phyloP scores from a whole-genome alignment of 2,113 vertebrate species.

The Arizona elegans region DNA sequence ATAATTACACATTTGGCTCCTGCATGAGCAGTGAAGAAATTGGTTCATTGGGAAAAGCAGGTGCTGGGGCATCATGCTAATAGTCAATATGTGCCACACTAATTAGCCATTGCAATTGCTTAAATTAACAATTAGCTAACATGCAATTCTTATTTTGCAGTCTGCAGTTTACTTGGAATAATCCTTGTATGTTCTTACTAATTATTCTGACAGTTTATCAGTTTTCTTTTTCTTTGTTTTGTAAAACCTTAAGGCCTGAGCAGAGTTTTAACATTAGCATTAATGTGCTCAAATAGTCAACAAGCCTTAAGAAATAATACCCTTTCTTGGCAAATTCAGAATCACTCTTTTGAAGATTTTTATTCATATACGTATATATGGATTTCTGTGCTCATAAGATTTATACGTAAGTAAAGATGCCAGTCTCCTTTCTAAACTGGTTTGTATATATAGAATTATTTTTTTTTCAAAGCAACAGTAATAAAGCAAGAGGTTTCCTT shows the following conservation, averaged over 20 bases:
- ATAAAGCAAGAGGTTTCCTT: conserved; percentile 17
- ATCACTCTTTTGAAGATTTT: conserved; percentile 65
- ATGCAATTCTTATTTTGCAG: conserved; percentile 95
- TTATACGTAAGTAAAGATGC: conserved; percentile 43
- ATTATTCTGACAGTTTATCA: conserved; percentile 87
- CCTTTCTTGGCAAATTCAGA: conserved; percentile 75
- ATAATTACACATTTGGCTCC: conserved; percentile 99
- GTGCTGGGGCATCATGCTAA: conserved; percentile 99
- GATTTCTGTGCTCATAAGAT: conserved; percentile 46
- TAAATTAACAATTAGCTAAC: conserved; percentile 99
- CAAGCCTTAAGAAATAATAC: conserved; percentile 76
- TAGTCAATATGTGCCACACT: conserved; percentile 94
- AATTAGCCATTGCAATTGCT: conserved; percentile 97
- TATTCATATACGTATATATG: conserved; percentile 69
- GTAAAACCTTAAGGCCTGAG: conserved; percentile 69
- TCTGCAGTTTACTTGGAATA: conserved; percentile 90
- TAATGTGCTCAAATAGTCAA: conserved; percentile 76
- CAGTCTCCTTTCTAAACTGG: conserved; percentile 47
- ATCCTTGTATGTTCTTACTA: conserved; percentile 89
- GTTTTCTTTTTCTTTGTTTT: conserved; percentile 87
- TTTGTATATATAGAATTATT: conserved; percentile 7
- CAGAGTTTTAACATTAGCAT: conserved; percentile 80
- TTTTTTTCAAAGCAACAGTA: background rate
- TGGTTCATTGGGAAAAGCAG: conserved; percentile 92
- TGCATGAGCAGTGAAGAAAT: conserved; percentile 86